Conservation (phyloP, 2,113 vertebrate species). For the Silurus asotus region DNA sequence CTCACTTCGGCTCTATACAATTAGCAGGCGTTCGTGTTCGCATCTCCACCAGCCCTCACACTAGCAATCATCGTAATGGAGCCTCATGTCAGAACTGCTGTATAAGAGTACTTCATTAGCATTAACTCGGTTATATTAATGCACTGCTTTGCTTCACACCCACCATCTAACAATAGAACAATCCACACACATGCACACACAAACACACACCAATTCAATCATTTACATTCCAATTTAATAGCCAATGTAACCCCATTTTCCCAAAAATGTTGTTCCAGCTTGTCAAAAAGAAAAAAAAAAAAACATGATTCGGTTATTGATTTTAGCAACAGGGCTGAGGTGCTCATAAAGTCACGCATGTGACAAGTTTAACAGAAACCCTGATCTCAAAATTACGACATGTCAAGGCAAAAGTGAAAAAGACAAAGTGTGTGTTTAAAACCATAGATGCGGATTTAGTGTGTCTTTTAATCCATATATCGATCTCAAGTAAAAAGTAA, state of each 20-base stretch:
- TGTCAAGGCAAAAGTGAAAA: not conserved
- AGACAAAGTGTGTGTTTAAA: not conserved
- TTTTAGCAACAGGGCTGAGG: conserved; percentile 4
- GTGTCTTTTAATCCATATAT: not conserved
- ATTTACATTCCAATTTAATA: not conserved
- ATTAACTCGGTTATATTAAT: conserved; percentile 51
- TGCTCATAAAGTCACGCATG: not conserved
- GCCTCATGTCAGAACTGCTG: conserved; percentile 28
- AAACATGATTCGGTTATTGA: not conserved
- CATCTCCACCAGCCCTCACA: conserved; percentile 41
- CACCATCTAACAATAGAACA: not conserved
- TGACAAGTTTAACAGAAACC: not conserved
- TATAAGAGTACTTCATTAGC: conserved; percentile 42
- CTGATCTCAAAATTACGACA: conserved; percentile 27
- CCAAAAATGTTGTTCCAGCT: not conserved
- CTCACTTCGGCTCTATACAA: conserved; percentile 53
- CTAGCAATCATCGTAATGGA: conserved; percentile 66
- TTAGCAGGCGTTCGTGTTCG: conserved; percentile 51
- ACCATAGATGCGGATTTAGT: not conserved
- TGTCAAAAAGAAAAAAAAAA: not conserved
- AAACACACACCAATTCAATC: not conserved
- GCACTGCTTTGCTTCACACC: conserved; percentile 34
- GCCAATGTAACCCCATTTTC: not conserved
- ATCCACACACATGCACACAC: not conserved
- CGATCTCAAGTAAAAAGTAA: not conserved